Evolutionary conservation across 1,140 invertebrate genomes (phyloP), one percentile per base, ranked within the genome.

Genomic region (Drosophila chauvacae): DNA sequence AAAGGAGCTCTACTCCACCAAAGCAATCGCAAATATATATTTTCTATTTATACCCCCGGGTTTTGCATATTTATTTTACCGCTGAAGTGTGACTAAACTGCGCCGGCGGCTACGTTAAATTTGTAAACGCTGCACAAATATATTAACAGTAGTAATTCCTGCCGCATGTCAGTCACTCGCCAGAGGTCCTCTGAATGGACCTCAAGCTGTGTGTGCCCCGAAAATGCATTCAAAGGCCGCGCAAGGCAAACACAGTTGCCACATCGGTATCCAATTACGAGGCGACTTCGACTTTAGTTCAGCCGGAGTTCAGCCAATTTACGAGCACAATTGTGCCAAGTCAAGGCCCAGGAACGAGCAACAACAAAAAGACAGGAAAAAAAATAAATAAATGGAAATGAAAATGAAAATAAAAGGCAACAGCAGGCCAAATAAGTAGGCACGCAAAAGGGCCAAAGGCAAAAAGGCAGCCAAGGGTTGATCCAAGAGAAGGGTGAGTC

Each of bases 171-270:
- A 69, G 68, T 69, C 50, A 69, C 58, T 50, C 64, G 39, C 28
- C 26, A 28, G 28, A 69, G 28, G 68, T 71, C 55, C 69, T 47
- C 13, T 42, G 48, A 53, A 55, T 57, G 77, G 84, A 88, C 80
- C 80, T 68, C 84, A 88, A 80, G 84, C 84, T 88, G 84, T 37
- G 76, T 30, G 76, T 33, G 26, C 48, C 48, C 48, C 26, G 26
- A 68, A 48, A 53, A 76, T 70, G 66, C 70, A 73, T 60, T 71
- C 41, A 77, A 55, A 55, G 61, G 74, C 50, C 51, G 57, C 39
- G 61, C 51, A 79, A 83, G 75, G 80, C 84, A 88, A 88, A 88
- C 85, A 88, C 85, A 88, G 85, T 88, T 88, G 85, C 85, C 57
- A 81, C 81, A 80, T 65, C 41, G 81, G 81, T 70, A 90, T 90